These are phyloP conservation scores for Ptilorrhoa leucosticta DNA, from an alignment of 2,113 vertebrate species.

Conservation along the genomic window DNA sequence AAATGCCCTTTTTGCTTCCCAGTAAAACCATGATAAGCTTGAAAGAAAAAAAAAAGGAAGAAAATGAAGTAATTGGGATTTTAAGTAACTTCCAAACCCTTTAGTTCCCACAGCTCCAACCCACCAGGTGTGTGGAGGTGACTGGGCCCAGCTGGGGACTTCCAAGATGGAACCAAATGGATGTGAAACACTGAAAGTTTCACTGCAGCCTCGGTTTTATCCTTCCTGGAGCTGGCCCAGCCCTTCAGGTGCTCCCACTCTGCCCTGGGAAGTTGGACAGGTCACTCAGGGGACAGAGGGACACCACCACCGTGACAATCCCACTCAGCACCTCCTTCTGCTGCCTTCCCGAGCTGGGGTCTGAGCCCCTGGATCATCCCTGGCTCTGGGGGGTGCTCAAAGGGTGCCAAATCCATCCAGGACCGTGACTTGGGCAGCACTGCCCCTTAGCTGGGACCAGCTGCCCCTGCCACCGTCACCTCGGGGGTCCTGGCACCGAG, in stretches of 20 bases:
- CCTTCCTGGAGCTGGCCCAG: neutral
- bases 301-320: neutral
- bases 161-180: neutral
- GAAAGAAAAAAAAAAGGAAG: neutral
- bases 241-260: neutral
- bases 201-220: neutral
- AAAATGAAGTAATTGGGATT: neutral
- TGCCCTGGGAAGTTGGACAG: neutral
- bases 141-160: neutral
- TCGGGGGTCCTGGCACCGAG: fast-evolving
- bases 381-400: neutral
- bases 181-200: neutral
- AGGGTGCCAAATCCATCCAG: neutral
- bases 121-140: neutral
- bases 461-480: fast-evolving
- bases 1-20: neutral
- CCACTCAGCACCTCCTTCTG: neutral
- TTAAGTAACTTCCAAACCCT: neutral
- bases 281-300: neutral
- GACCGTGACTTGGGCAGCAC: fast-evolving
- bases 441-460: neutral
- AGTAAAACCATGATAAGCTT: neutral
- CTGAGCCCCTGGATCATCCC: too few relatives aligned
- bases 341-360: fast-evolving
- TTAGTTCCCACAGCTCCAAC: neutral